These are phyloP conservation scores for Coptotermes formosanus DNA, from an alignment of 1,140 invertebrate genomes.

Conservation along the genomic window DNA sequence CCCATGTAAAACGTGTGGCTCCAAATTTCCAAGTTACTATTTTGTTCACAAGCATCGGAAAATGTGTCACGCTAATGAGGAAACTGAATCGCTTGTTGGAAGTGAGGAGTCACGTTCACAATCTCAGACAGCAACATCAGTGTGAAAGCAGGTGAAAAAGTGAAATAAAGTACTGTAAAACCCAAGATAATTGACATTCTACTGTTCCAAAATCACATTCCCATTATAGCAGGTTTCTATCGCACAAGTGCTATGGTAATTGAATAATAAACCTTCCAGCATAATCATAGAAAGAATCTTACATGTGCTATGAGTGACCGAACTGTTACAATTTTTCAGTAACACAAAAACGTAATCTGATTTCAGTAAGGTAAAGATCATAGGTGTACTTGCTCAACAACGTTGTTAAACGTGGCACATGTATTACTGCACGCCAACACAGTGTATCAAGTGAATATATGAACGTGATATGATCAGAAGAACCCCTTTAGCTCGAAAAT, in stretches of 20 bases:
- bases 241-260: no score
- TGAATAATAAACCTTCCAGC: no score
- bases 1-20: slow-evolving; percentile 87
- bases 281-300: no score
- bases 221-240: no score
- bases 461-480: background rate
- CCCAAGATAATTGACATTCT: no score
- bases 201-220: no score
- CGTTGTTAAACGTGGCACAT: background rate
- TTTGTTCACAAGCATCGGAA: slow-evolving; percentile 91
- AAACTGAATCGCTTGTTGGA: slow-evolving; percentile 35
- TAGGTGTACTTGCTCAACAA: background rate
- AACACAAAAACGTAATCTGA: background rate
- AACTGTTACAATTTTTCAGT: background rate
- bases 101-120: slow-evolving; percentile 26
- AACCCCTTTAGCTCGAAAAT: background rate
- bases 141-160: background rate
- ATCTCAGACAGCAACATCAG: slow-evolving; percentile 12
- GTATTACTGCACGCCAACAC: background rate
- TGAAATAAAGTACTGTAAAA: no score
- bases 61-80: slow-evolving; percentile 68
- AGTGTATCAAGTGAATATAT: background rate
- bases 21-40: slow-evolving; percentile 89
- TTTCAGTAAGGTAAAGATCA: background rate
- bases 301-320: background rate